These are phyloP conservation scores for Pygoscelis adeliae DNA, from an alignment of 2,113 vertebrate genomes.

Conservation along the genomic window DNA sequence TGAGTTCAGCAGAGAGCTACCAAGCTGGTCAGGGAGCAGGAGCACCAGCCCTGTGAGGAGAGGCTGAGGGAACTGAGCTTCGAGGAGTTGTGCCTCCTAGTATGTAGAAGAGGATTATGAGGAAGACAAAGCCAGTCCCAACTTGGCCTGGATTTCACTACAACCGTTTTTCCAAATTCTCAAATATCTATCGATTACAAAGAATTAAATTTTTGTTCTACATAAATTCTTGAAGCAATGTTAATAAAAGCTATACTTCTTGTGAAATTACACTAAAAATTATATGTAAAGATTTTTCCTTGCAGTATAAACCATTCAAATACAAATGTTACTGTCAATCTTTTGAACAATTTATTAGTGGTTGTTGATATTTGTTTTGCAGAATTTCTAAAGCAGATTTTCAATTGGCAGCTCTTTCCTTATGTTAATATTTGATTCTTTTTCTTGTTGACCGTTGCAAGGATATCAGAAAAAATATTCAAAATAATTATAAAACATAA, in stretches of 20 bases:
- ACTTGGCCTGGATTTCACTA: background rate
- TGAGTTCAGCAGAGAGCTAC: background rate
- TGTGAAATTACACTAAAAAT: background rate
- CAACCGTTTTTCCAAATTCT: background rate
- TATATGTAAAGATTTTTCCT: background rate
- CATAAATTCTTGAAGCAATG: background rate
- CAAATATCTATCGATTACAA: background rate
- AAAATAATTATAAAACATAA: background rate
- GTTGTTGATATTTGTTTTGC: background rate
- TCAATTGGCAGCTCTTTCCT: background rate
- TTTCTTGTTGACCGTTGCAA: background rate
- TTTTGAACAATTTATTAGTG: background rate
- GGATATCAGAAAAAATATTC: background rate
- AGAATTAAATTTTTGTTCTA: background rate
- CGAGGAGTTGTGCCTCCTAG: background rate
- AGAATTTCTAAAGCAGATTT: background rate
- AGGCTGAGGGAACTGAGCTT: background rate
- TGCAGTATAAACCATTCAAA: background rate
- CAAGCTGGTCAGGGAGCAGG: background rate
- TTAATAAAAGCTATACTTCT: background rate
- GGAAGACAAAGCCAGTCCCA: background rate
- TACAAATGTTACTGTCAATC: background rate
- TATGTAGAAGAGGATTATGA: background rate
- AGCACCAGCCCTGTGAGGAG: background rate
- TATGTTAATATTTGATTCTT: background rate